These are phyloP conservation scores for Stratiomys singularior DNA, from an alignment of 2,888 invertebrate genomes.

Conservation along the genomic window DNA sequence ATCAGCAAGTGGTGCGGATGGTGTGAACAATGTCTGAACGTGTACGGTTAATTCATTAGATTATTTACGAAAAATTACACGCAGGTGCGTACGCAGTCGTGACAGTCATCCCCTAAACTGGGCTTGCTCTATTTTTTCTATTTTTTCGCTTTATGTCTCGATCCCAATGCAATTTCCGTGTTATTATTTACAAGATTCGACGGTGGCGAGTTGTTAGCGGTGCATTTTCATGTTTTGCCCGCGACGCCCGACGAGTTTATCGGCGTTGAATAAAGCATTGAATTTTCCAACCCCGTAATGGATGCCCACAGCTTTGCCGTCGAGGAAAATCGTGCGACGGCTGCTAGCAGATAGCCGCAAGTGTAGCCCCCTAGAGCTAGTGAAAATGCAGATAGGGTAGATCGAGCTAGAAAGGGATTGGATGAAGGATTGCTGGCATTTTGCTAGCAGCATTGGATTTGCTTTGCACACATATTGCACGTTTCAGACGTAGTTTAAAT, in stretches of 20 bases:
- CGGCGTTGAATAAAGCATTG: neutral
- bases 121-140: conserved; percentile 75
- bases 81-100: conserved; percentile 98
- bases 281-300: conserved; percentile 39
- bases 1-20: conserved; percentile 42
- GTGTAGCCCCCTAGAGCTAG: conserved; percentile 16
- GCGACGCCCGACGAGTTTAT: neutral
- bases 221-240: conserved; percentile 1
- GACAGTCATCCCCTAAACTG: conserved; percentile 84
- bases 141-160: conserved; percentile 41
- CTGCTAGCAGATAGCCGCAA: neutral
- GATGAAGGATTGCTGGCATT: neutral
- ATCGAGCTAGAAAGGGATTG: neutral
- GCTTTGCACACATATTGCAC: no score
- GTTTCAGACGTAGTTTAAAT: no score
- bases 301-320: conserved; percentile 33
- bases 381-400: neutral
- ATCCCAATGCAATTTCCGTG: conserved; percentile 31
- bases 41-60: conserved; percentile 56
- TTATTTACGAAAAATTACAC: conserved; percentile 70
- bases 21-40: conserved; percentile 53
- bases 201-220: conserved; percentile 12
- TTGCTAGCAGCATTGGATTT: no score
- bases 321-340: conserved; percentile 9
- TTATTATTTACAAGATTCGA: conserved; percentile 43